phyloP scores from a whole-genome alignment of 2,888 invertebrate genomes.

The Embidobia sp. region DNA sequence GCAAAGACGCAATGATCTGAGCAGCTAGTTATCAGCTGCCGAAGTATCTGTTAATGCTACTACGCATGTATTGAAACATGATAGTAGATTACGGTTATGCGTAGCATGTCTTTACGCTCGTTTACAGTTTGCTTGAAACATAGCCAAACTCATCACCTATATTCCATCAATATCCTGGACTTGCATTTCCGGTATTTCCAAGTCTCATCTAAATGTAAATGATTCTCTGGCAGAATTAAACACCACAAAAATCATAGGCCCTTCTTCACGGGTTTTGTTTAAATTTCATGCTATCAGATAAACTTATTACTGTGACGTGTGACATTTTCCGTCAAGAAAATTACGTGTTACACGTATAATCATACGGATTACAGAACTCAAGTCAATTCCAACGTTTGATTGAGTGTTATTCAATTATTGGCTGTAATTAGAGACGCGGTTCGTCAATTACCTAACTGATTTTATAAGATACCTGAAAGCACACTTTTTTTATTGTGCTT shows the following conservation, averaged over 20 bases:
- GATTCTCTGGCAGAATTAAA: slow-evolving; percentile 36
- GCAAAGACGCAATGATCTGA: too few species aligned
- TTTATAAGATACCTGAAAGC: neutral
- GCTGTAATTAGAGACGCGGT: slow-evolving; percentile 13
- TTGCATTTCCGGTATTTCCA: slow-evolving; percentile 68
- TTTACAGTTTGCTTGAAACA: slow-evolving; percentile 68
- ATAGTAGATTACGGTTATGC: slow-evolving; percentile 34
- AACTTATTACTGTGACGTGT: slow-evolving; percentile 2
- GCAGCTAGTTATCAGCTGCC: too few species aligned
- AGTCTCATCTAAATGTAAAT: slow-evolving; percentile 73
- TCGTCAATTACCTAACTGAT: neutral
- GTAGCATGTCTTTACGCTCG: slow-evolving; percentile 43
- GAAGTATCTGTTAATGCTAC: too few species aligned
- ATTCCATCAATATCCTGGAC: slow-evolving; percentile 64
- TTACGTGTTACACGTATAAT: slow-evolving; percentile 1
- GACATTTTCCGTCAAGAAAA: neutral
- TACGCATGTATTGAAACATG: slow-evolving; percentile 25
- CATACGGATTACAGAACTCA: slow-evolving; percentile 3
- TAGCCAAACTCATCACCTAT: slow-evolving; percentile 71
- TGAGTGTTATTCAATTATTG: slow-evolving; percentile 27
- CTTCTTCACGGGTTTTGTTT: neutral
- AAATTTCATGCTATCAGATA: neutral
- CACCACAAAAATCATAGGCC: slow-evolving; percentile 18
- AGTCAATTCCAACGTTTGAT: slow-evolving; percentile 10
- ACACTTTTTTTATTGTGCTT: neutral